Evolutionary conservation across 2,888 invertebrate genomes (phyloP), one percentile per base, ranked within the genome.

Genomic region (Mythimna pallens): DNA sequence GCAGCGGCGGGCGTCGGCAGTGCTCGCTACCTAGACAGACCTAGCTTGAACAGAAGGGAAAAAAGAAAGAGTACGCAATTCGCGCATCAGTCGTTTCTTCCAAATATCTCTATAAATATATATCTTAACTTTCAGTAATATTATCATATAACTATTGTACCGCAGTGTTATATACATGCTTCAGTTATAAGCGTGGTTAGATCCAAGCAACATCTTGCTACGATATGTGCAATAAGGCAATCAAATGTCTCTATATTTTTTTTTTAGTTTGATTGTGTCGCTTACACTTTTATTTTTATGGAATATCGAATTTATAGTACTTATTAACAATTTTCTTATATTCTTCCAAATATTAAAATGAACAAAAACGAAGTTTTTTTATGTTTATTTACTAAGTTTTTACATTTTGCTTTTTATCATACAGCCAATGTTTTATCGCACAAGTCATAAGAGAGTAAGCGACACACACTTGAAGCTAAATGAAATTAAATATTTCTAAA

Each of bases 21-120:
- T 86, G 88, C 91, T 89, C 92, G 93, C 96, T 94, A 96, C 96
- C 96, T 96, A 96, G 95, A 96, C 95, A 95, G 95, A 96, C 96
- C 96, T 96, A 96, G 96, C 96, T 96, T 96, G 95, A 96, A 96
- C 96, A 96, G 93, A 96, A 94, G 94, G 94, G 91, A 94, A 94
- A 93, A 94, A 94, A 94, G 93, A 96, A 95, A 95, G 92, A 94
- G 92, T 93, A 94, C 94, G 95, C 94, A 93, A 90, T 92, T 95
- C 93, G 93, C 95, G 95, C 93, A 96, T 96, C 95, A 96, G 95
- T 96, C 92, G 94, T 94, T 94, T 96, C 94, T 94, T 94, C 94
- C 92, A 94, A 94, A 89, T 83, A 84, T 90, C 88, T 90, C 90
- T 89, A 88, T 89, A 88, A 85, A 82, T 84, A 84, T 78, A 89